phyloP scores from a whole-genome alignment of 2,113 vertebrate genomes.

The Cyphomyrus plagiostoma region DNA sequence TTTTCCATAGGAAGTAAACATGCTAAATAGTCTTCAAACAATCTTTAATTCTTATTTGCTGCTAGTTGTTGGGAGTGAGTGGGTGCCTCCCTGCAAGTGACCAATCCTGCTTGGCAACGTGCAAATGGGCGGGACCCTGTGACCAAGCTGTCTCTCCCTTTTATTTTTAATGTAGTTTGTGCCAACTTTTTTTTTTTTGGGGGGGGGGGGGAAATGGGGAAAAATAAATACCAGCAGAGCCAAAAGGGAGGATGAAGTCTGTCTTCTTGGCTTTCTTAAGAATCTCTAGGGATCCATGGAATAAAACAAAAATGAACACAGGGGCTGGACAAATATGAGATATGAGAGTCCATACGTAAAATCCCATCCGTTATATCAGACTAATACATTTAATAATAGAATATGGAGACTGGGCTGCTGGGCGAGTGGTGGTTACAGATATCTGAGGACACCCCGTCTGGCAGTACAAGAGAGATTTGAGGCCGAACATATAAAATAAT shows the following conservation, averaged over 20 bases:
- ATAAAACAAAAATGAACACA: not conserved
- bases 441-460: not conserved
- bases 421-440: conserved; percentile 19
- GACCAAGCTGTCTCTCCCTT: not conserved
- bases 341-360: conserved; percentile 4
- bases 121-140: not conserved
- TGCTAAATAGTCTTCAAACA: not conserved
- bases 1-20: not conserved
- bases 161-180: not conserved
- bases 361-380: conserved; percentile 4
- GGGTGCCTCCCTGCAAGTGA: not conserved
- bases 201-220: not conserved
- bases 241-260: not conserved
- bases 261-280: conserved; percentile 6
- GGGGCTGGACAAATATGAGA: not conserved
- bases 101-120: not conserved
- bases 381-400: conserved; percentile 15
- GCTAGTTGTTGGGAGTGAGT: not conserved
- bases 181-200: not conserved
- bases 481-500: conserved; percentile 3
- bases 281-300: not conserved
- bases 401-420: not conserved
- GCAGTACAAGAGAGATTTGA: not conserved
- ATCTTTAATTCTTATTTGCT: not conserved
- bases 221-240: not conserved